Evolutionary conservation across 2,888 invertebrate species (phyloP), one percentile per base, ranked within the genome.

Genomic region (Rhopalosiphum nymphaeae): DNA sequence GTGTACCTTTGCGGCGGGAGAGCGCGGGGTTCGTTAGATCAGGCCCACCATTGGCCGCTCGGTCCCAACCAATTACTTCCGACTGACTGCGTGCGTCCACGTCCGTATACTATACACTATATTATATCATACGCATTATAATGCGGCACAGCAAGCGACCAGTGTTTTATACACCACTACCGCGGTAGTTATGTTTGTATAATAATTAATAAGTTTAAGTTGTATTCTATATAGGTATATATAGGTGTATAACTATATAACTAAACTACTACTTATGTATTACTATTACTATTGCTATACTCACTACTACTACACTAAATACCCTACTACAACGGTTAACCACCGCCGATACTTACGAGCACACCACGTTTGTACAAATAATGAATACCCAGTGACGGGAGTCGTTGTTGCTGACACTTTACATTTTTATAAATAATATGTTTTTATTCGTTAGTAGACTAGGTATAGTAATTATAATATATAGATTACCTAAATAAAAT

Each of bases 11-110:
- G 36, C 85, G 85, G 78, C 67, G 61, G 84, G 4, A 7, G 56
- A 42, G 89, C 56, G 92, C 53, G 67, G 92, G 89, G 84, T 78
- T 92, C 86, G 86, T 92, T 85, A 46, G 92, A 88, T 49, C 61
- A 56, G 29, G 29, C 29, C 57, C 90, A 86, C 85, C 90, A 94
- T 94, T 94, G 93, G 93, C 90, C 90, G 84, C 85, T 46, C 90
- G 90, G 61, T 94, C 61, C 93, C 61, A 90, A 94, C 93, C 93
- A 94, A 92, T 92, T 94, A 94, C 90, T 94, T 94, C 93, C 93
- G 90, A 94, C 93, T 90, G 93, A 90, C 57, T 84, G 85, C 89
- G 49, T 61, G 26, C 89, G 57, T 29, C 85, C 85, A 46, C 46
- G n/a, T 11, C 13, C 4, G 36, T 46, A 86, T 85, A 44, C 10